Evolutionary conservation across 2,888 invertebrate genomes (phyloP).

Genomic region (Siphlonurus alternatus): DNA sequence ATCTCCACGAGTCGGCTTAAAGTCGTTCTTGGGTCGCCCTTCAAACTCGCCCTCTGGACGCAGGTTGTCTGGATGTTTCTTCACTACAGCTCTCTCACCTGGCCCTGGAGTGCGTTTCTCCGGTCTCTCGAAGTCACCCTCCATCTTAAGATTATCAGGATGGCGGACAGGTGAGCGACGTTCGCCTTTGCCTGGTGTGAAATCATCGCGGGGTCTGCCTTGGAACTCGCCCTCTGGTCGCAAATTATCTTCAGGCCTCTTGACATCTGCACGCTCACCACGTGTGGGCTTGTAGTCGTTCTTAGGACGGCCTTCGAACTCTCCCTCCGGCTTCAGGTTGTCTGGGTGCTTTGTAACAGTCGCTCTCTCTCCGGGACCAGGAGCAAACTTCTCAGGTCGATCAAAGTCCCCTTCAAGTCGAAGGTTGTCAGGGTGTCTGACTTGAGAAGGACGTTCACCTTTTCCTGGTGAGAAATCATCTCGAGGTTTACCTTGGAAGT

Average conservation of each 20-base stretch:
- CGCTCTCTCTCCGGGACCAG: slow-evolving; percentile 37
- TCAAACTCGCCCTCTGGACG: slow-evolving; percentile 30
- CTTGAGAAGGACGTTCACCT: slow-evolving; percentile 17
- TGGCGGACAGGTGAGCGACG: slow-evolving; percentile 17
- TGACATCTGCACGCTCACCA: slow-evolving; percentile 21
- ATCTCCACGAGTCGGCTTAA: slow-evolving; percentile 14
- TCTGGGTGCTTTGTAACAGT: slow-evolving; percentile 30
- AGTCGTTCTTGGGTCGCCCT: slow-evolving; percentile 16
- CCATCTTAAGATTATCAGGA: slow-evolving; percentile 20
- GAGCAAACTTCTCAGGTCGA: slow-evolving; percentile 22
- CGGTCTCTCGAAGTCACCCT: slow-evolving; percentile 28
- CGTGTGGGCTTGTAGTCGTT: slow-evolving; percentile 17
- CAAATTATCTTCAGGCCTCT: slow-evolving; percentile 22
- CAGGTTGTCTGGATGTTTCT: slow-evolving; percentile 14
- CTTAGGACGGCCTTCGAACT: slow-evolving; percentile 29
- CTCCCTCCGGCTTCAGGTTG: slow-evolving; percentile 33
- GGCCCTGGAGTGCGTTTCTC: slow-evolving; percentile 21
- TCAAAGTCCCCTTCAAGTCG: slow-evolving; percentile 22
- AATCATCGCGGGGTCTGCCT: slow-evolving; percentile 6
- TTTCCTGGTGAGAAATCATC: background rate
- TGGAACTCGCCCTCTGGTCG: slow-evolving; percentile 37
- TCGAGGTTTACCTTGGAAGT: slow-evolving; percentile 23
- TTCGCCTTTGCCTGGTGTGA: slow-evolving; percentile 13
- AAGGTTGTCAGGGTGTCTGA: slow-evolving; percentile 13
- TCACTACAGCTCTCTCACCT: slow-evolving; percentile 11